phyloP scores from a whole-genome alignment of 1,140 invertebrate genomes.

The Brachionus rotundiformis region DNA sequence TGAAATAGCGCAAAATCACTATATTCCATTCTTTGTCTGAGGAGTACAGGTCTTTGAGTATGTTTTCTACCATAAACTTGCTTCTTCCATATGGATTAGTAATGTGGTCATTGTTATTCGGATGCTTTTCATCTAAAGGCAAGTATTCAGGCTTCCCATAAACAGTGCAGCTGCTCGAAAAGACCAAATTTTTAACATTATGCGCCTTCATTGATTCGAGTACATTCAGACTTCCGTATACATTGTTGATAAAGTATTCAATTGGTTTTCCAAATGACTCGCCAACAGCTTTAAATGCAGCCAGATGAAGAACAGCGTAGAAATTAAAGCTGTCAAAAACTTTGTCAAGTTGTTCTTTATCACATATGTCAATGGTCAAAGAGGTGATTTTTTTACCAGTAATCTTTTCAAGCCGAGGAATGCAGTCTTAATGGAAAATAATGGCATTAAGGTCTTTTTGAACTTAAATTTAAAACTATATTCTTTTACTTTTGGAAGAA shows the following conservation, averaged over 20 bases:
- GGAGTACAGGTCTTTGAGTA: slow-evolving; percentile 79
- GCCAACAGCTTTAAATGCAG: slow-evolving; percentile 93
- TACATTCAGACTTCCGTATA: slow-evolving; percentile 70
- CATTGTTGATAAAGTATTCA: slow-evolving; percentile 90
- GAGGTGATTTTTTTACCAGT: not conserved
- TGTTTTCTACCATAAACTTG: slow-evolving; percentile 96
- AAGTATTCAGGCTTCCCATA: slow-evolving; percentile 82
- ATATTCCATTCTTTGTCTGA: slow-evolving; percentile 74
- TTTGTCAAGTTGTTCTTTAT: slow-evolving; percentile 68
- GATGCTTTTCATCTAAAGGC: slow-evolving; percentile 81
- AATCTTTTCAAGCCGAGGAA: slow-evolving; percentile 67
- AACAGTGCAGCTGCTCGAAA: slow-evolving; percentile 93
- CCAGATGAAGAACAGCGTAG: slow-evolving; percentile 92
- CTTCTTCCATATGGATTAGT: slow-evolving; percentile 96
- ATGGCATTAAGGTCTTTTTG: too few relatives aligned
- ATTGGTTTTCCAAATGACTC: slow-evolving; percentile 89
- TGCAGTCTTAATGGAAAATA: slow-evolving; percentile 79
- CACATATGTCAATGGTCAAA: not conserved
- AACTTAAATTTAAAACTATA: too few relatives aligned
- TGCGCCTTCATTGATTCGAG: slow-evolving; percentile 71
- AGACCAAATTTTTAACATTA: slow-evolving; percentile 78
- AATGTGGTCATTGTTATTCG: slow-evolving; percentile 66
- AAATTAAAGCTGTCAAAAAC: slow-evolving; percentile 82
- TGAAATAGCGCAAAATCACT: slow-evolving; percentile 91
- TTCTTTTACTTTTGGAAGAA: slow-evolving; percentile 57